Conservation (phyloP, 37 sponge, comb jelly and placozoan genomes). For the Petrosia ficiformis region DNA sequence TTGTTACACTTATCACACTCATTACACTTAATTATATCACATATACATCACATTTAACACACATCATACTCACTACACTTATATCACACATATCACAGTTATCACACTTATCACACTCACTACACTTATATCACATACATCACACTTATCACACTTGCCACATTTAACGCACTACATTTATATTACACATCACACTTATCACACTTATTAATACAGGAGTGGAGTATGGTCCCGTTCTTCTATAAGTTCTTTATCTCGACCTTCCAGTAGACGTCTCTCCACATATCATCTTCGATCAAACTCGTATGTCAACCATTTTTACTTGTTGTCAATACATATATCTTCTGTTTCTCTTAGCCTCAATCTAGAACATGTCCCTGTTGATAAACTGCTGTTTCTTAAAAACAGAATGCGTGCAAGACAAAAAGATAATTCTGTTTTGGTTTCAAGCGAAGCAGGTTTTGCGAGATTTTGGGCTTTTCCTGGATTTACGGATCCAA, state of each 20-base stretch:
- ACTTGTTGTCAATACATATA: background rate
- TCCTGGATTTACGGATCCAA: slow-evolving; percentile 48
- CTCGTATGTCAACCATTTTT: slow-evolving; percentile 31
- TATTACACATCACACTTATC: too few species aligned
- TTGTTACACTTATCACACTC: too few species aligned
- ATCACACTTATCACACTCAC: too few species aligned
- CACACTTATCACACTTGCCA: background rate
- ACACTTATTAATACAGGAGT: too few species aligned
- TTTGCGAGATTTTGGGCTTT: slow-evolving; percentile 86
- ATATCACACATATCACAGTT: too few species aligned
- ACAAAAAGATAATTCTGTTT: slow-evolving; percentile 22
- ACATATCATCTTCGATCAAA: slow-evolving; percentile 25
- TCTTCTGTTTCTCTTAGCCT: background rate
- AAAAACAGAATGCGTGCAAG: slow-evolving; percentile 37
- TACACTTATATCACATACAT: too few species aligned
- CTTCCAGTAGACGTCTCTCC: slow-evolving; percentile 59
- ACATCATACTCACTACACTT: too few species aligned
- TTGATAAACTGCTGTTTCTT: slow-evolving; percentile 84
- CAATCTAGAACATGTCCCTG: slow-evolving; percentile 57
- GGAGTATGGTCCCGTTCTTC: too few species aligned
- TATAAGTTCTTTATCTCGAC: slow-evolving; percentile 55
- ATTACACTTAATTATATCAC: too few species aligned
- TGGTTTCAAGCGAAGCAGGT: slow-evolving; percentile 88
- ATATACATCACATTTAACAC: too few species aligned
- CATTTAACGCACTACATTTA: background rate